These are phyloP conservation scores for Lasius platythorax DNA, from an alignment of 2,888 invertebrate species.

Conservation along the genomic window DNA sequence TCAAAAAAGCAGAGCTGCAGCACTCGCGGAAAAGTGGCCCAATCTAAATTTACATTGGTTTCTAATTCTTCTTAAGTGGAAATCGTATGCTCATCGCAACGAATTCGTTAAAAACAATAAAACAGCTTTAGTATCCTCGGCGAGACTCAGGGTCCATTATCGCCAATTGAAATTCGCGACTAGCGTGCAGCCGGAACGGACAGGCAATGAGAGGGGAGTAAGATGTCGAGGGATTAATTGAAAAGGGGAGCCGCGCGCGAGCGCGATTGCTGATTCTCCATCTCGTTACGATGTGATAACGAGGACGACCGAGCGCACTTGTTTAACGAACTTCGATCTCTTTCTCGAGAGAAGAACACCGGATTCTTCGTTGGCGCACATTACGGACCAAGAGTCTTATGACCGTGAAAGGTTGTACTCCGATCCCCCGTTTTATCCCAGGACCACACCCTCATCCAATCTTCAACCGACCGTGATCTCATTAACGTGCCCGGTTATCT, in stretches of 20 bases:
- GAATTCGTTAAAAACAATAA: slow-evolving; percentile 35
- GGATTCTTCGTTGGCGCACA: slow-evolving; percentile 57
- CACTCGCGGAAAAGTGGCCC: background rate
- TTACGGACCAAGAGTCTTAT: slow-evolving; percentile 36
- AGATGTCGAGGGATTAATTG: slow-evolving; percentile 68
- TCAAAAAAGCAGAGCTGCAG: background rate
- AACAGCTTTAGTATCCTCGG: slow-evolving; percentile 2
- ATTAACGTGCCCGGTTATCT: slow-evolving; percentile 72
- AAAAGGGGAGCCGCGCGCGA: slow-evolving; percentile 51
- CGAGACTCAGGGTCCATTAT: slow-evolving; percentile 38
- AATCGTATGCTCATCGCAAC: slow-evolving; percentile 1
- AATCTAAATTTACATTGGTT: slow-evolving; percentile 22
- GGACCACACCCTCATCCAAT: slow-evolving; percentile 57
- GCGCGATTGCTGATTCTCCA: slow-evolving; percentile 48
- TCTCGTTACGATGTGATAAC: slow-evolving; percentile 66
- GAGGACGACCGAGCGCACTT: slow-evolving; percentile 71
- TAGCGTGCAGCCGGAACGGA: background rate
- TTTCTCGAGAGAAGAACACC: background rate
- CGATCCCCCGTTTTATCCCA: slow-evolving; percentile 55
- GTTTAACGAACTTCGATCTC: slow-evolving; percentile 76
- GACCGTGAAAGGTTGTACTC: slow-evolving; percentile 30
- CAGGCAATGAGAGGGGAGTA: slow-evolving; percentile 19
- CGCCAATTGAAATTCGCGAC: slow-evolving; percentile 49
- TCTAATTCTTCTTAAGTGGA: slow-evolving; percentile 27
- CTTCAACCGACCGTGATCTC: slow-evolving; percentile 73